Percentiles rank a stretch among this genome's conserved stretches.
phyloP scores from a whole-genome alignment of 1,140 invertebrate genomes.

The Drosophila guanche region DNA sequence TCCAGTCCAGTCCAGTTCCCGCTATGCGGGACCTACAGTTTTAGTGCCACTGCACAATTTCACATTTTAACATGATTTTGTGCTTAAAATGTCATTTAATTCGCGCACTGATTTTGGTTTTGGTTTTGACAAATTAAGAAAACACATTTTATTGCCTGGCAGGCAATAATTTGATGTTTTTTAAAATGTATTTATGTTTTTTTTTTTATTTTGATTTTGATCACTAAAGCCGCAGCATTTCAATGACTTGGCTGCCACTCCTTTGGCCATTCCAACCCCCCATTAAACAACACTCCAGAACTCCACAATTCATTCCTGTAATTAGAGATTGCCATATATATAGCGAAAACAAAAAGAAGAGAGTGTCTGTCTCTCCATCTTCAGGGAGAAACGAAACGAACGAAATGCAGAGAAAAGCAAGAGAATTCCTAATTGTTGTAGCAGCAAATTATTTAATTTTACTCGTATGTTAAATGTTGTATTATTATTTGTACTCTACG shows the following conservation, averaged over 20 bases:
- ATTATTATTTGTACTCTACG: slow-evolving; percentile 61
- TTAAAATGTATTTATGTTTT: slow-evolving; percentile 7
- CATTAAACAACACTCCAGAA: slow-evolving; percentile 6
- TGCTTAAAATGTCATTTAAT: slow-evolving; percentile 15
- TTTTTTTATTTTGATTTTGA: not conserved
- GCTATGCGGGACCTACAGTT: slow-evolving; percentile 14
- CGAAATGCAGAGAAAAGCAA: slow-evolving; percentile 26
- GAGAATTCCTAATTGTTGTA: slow-evolving; percentile 78
- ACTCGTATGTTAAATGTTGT: slow-evolving; percentile 63
- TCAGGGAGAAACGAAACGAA: not conserved
- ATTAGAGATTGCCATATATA: slow-evolving; percentile 41
- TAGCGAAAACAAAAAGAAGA: too few species aligned
- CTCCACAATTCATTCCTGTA: slow-evolving; percentile 38
- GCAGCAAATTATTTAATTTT: slow-evolving; percentile 76
- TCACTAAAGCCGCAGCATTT: slow-evolving; percentile 62
- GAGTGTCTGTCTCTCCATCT: not conserved
- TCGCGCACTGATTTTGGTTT: not conserved
- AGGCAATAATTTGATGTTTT: slow-evolving; percentile 37
- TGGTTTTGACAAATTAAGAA: slow-evolving; percentile 10
- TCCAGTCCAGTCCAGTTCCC: too few species aligned
- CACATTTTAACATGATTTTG: slow-evolving; percentile 1
- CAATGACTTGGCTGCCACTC: slow-evolving; percentile 46
- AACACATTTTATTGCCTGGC: slow-evolving; percentile 39
- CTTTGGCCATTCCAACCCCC: slow-evolving; percentile 14
- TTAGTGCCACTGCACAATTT: slow-evolving; percentile 19